Evolutionary conservation across 2,888 invertebrate genomes (phyloP), one percentile per base, ranked within the genome.

Genomic region (Hetaerina titia): DNA sequence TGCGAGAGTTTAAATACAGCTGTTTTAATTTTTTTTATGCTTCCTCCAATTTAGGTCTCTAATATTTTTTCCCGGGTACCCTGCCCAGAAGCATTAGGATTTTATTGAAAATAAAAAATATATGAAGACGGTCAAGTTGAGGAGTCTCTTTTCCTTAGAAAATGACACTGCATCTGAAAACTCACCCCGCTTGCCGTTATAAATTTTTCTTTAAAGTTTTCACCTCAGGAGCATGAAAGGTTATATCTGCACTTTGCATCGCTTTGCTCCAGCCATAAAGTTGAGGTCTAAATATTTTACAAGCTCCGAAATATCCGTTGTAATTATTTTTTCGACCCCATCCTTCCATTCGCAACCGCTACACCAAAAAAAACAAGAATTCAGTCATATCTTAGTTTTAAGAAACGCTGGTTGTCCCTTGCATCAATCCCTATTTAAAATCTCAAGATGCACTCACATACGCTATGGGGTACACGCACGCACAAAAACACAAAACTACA

Each of bases 231-330:
- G 15, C 81, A 31, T 81, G 25, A 81, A 31, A 8, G 13, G 25
- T 81, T 81, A 31, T 31, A 31, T 31, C 13, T 81, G 13, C 13
- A 9, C 31, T 31, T 81, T 81, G 31, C 31, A 81, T 81, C 81
- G 4, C 31, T 31, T 81, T 31, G 25, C 31, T 31, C 15, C 9
- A 22, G 81, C 31, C 81, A 31, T 81, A 81, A 81, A 81, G 81
- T 81, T 69, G 31, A 81, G 81, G 31, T n/a, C 31, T 81, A 81
- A 81, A 81, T 81, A 81, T 81, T 81, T 81, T 81, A 81, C 81
- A 31, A 25, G 25, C 81, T 31, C 81, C 31, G 15, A 81, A 81
- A 81, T 81, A 31, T 81, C 81, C 31, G 13, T 1, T 25, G 31
- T 81, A 22, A 81, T 22, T 81, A 2, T 31, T 81, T 22, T 81